Evolutionary conservation across 2,113 vertebrate species (phyloP).

Genomic region (Urocolius indicus): DNA sequence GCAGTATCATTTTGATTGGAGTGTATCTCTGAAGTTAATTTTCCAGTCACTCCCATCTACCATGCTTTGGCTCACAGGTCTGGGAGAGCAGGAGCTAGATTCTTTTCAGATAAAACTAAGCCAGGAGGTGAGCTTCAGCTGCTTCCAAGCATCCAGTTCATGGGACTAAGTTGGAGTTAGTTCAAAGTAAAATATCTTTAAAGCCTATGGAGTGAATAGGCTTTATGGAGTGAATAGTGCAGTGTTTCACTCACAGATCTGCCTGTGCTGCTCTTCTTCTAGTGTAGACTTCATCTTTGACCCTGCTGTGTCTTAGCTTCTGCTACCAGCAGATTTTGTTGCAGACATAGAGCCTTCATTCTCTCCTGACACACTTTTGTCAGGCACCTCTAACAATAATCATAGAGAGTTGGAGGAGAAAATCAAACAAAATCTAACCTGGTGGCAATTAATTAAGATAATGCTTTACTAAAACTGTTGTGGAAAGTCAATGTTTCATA

Average conservation of each 20-base stretch:
- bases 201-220: not conserved
- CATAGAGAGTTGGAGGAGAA: not conserved
- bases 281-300: not conserved
- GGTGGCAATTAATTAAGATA: not conserved
- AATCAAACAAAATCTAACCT: not conserved
- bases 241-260: not conserved
- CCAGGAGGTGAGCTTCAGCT: not conserved
- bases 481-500: rapidly evolving
- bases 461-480: not conserved
- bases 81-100: not conserved
- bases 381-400: not conserved
- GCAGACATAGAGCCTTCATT: not conserved
- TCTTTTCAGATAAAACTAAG: not conserved
- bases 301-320: not conserved
- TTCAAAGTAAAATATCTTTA: not conserved
- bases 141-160: not conserved
- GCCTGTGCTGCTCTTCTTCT: not conserved
- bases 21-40: not conserved
- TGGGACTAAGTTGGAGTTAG: not conserved
- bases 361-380: not conserved
- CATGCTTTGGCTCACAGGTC: not conserved
- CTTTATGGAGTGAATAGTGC: not conserved
- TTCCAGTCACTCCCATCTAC: not conserved
- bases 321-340: not conserved
- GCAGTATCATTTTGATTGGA: not conserved